A percentile compares a stretch with the other conserved stretches of the same genome.
These are phyloP conservation scores for Epinephelus fuscoguttatus DNA, from an alignment of 2,113 vertebrate species.

Conservation along the genomic window DNA sequence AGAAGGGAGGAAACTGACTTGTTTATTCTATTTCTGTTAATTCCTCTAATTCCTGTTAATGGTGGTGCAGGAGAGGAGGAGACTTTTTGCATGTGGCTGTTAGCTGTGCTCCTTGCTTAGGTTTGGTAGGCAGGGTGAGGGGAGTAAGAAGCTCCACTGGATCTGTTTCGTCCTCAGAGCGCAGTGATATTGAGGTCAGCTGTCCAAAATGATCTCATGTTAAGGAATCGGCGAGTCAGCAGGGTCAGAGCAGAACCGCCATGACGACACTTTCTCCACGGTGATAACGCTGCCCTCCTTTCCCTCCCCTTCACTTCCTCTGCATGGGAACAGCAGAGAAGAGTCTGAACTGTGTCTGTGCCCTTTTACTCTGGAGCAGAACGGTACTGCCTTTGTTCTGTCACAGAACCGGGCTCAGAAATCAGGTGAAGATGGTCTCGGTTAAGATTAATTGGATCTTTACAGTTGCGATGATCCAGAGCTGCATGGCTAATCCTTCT, in stretches of 20 bases:
- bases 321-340: slow-evolving; percentile 67
- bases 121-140: slow-evolving; percentile 47
- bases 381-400: slow-evolving; percentile 37
- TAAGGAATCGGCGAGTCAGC: slow-evolving; percentile 85
- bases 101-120: slow-evolving; percentile 50
- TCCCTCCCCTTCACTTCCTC: slow-evolving; percentile 65
- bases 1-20: slow-evolving; percentile 44
- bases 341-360: slow-evolving; percentile 52
- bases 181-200: slow-evolving; percentile 86
- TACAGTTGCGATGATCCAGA: slow-evolving; percentile 45
- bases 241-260: slow-evolving; percentile 82
- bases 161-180: slow-evolving; percentile 74
- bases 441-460: slow-evolving; percentile 50
- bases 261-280: slow-evolving; percentile 84
- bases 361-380: slow-evolving; percentile 42
- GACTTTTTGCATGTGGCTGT: background rate
- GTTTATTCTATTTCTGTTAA: slow-evolving; percentile 65
- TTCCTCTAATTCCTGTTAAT: slow-evolving; percentile 65
- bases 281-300: slow-evolving; percentile 79
- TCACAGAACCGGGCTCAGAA: slow-evolving; percentile 19
- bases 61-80: slow-evolving; percentile 11
- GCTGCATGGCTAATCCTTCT: slow-evolving; percentile 35
- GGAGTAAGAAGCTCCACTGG: slow-evolving; percentile 63
- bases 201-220: slow-evolving; percentile 88
- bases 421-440: slow-evolving; percentile 41